Conservation (phyloP, 2,797 vertebrate species). For the Jordanella pulchra region DNA sequence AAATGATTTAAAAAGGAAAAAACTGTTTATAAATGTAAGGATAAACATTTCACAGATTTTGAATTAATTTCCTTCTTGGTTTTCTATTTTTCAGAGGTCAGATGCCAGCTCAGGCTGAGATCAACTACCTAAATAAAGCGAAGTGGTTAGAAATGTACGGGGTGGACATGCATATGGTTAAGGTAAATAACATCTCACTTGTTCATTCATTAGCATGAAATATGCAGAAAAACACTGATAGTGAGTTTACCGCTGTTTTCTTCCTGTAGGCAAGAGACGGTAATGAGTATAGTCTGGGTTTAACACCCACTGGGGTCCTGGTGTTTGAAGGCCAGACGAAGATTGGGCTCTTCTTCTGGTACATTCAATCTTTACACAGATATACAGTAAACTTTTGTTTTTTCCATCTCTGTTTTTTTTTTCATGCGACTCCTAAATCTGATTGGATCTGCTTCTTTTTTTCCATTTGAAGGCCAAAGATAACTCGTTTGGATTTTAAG, state of each 20-base stretch:
- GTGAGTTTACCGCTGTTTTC: not conserved
- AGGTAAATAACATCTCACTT: conserved; percentile 78
- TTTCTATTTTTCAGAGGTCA: conserved; percentile 84
- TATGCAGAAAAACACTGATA: not conserved
- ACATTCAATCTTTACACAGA: conserved; percentile 26
- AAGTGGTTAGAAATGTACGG: conserved; percentile 99
- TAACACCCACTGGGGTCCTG: conserved; percentile 97
- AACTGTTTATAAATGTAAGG: not conserved
- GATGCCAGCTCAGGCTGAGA: conserved; percentile 94
- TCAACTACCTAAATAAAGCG: conserved; percentile 98
- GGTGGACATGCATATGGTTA: conserved; percentile 98
- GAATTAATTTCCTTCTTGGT: not conserved
- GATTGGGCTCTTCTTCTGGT: conserved; percentile 99
- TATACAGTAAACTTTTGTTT: not conserved
- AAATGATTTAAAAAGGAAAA: not conserved
- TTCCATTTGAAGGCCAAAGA: conserved; percentile 89
- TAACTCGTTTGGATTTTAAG: conserved; percentile 96
- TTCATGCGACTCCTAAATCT: not conserved
- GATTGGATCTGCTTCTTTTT: not conserved
- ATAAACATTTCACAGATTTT: not conserved
- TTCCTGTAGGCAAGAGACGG: conserved; percentile 89
- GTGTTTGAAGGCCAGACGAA: conserved; percentile 98
- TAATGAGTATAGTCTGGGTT: conserved; percentile 96
- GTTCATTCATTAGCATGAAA: conserved; percentile 27
- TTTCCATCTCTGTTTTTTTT: not conserved